Conservation (phyloP, 2,113 vertebrate species). For the Catharus minimus region DNA sequence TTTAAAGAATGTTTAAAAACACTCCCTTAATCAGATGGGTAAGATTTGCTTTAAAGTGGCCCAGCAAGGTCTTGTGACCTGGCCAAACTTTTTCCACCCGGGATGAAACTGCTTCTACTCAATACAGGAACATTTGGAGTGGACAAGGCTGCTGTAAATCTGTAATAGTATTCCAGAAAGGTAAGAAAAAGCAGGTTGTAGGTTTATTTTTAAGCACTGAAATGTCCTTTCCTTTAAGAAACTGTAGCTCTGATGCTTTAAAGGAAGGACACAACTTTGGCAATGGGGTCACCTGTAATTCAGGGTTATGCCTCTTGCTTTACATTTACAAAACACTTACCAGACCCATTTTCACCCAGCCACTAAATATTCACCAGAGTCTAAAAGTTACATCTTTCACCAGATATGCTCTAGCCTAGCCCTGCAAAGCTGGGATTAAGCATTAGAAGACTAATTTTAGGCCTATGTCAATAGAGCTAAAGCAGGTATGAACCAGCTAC, state of each 20-base stretch:
- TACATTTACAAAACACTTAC: not conserved
- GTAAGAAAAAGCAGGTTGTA: not conserved
- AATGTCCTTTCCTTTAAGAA: not conserved
- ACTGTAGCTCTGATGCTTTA: not conserved
- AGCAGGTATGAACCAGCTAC: not conserved
- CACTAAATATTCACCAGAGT: not conserved
- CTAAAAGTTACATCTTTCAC: not conserved
- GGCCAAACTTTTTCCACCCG: not conserved
- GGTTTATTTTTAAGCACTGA: not conserved
- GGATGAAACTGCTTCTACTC: not conserved
- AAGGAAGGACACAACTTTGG: not conserved
- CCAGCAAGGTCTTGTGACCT: not conserved
- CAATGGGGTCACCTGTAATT: not conserved
- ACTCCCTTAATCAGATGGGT: not conserved
- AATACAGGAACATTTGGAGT: not conserved
- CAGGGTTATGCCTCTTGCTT: not conserved
- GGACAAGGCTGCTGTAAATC: not conserved
- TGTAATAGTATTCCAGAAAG: not conserved
- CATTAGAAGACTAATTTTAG: not conserved
- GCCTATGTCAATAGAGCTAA: not conserved
- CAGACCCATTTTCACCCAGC: not conserved
- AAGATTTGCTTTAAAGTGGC: not conserved
- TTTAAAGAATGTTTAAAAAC: not conserved
- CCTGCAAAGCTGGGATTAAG: not conserved
- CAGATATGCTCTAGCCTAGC: not conserved